These are phyloP conservation scores for Charanyca ferruginea DNA, from an alignment of 2,888 invertebrate genomes.

Conservation along the genomic window DNA sequence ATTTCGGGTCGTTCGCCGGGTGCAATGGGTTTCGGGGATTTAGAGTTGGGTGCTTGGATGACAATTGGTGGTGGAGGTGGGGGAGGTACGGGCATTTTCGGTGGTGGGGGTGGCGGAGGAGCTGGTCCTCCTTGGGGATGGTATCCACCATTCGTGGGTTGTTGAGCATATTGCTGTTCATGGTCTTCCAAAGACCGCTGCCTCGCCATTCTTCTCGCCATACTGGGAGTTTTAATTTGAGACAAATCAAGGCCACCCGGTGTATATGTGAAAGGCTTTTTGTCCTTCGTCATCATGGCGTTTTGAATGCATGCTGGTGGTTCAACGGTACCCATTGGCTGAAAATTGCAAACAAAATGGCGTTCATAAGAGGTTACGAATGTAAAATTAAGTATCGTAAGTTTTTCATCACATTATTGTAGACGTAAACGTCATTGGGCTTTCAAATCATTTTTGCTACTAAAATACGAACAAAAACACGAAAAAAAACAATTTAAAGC, in stretches of 20 bases:
- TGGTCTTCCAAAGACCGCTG: constrained; percentile 92
- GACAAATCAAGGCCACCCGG: constrained; percentile 98
- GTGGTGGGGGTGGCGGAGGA: constrained; percentile 88
- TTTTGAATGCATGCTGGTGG: constrained; percentile 97
- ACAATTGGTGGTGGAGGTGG: constrained; percentile 92
- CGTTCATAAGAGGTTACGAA: constrained; percentile 6
- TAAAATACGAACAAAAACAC: not conserved
- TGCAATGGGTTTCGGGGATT: constrained; percentile 89
- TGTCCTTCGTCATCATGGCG: constrained; percentile 98
- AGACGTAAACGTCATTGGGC: not conserved
- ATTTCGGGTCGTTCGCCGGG: constrained; percentile 93
- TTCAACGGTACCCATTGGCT: constrained; percentile 90
- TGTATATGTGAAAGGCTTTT: constrained; percentile 99
- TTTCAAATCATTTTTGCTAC: not conserved
- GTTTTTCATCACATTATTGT: not conserved
- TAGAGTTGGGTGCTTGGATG: constrained; percentile 85
- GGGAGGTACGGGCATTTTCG: constrained; percentile 85
- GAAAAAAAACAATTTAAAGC: not conserved
- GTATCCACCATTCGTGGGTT: constrained; percentile 74
- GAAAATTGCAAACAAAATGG: constrained; percentile 69
- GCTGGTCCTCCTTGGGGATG: constrained; percentile 81
- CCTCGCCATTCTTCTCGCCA: constrained; percentile 94
- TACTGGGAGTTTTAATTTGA: constrained; percentile 97
- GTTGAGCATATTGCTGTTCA: constrained; percentile 83
- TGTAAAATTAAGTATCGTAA: not conserved